Evolutionary conservation across 2,888 invertebrate species (phyloP), one percentile per base, ranked within the genome.

Genomic region (Drosophila demipolita): DNA sequence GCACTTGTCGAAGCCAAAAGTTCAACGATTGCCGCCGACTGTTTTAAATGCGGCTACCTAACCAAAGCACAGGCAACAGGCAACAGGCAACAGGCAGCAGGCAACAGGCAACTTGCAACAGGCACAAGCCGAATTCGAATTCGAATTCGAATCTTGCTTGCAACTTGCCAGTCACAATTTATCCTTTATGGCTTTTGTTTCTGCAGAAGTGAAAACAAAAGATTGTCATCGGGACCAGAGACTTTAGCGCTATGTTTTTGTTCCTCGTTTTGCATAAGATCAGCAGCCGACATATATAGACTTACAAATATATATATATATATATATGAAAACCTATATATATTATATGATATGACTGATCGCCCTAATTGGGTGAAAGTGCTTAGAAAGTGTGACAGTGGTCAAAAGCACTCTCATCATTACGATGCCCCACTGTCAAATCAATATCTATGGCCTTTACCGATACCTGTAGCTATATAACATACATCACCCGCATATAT

Each of bases 171-270:
- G 59, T 84, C 91, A 83, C 88, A 91, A 84, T 87, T 84, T 84
- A 84, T 84, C 87, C 83, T 89, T 84, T 89, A 84, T 84, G 83
- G 87, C 89, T 89, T 84, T 84, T 84, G 81, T 89, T 84, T 84
- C 83, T 78, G 87, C 81, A 92, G 92, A 91, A 91, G 91, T 92
- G 91, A 91, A 91, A 92, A 92, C 89, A 87, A 91, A 90, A 91
- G 91, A 91, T 91, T 91, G 91, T 90, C 91, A 91, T 91, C 91
- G 77, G 35, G 68, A 23, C 45, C 45, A 42, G 59, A 15, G 50
- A 57, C 42, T 36, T 45, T 53, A 32, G 49, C 12, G 38, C 12
- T 38, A 20, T 58, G 12, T 42, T 53, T 45, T n/a, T 26, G 17
- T 58, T 53, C 45, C 36, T 53, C 57, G 23, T 59, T 85, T 86